Conservation (phyloP, 2,797 vertebrate genomes). For the Rhyacichthys aspro region DNA sequence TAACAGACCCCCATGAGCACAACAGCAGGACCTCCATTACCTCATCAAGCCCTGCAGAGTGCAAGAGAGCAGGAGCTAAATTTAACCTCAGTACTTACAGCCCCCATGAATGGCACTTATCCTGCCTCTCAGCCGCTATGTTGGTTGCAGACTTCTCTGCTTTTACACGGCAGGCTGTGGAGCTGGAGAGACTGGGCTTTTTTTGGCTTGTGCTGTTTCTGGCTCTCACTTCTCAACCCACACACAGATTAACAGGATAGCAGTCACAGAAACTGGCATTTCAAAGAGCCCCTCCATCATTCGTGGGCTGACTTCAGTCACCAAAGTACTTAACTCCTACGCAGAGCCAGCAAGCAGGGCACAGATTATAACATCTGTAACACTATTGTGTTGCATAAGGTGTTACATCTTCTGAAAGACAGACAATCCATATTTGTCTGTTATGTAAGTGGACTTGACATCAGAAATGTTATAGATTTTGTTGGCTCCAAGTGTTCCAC, state of each 20-base stretch:
- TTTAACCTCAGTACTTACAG: constrained; percentile 71
- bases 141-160: constrained; percentile 64
- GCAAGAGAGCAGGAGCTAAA: constrained; percentile 74
- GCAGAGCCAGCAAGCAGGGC: constrained; percentile 46
- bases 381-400: constrained; percentile 57
- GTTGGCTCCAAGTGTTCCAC: constrained; percentile 7
- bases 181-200: constrained; percentile 21
- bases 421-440: constrained; percentile 45
- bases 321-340: constrained; percentile 69
- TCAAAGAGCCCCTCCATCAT: constrained; percentile 65
- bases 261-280: constrained; percentile 66
- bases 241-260: constrained; percentile 69
- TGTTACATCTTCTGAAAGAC: constrained; percentile 19
- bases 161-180: constrained; percentile 37
- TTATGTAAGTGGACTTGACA: constrained; percentile 56
- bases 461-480: constrained; percentile 16
- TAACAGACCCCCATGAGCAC: constrained; percentile 51
- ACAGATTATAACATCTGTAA: constrained; percentile 62
- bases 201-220: constrained; percentile 45
- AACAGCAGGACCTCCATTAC: constrained; percentile 63
- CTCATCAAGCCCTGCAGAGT: constrained; percentile 76
- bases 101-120: constrained; percentile 54
- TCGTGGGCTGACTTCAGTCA: constrained; percentile 54
- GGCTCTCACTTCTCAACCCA: constrained; percentile 62
- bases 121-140: constrained; percentile 56